Conservation (phyloP, 2,797 vertebrate genomes). For the Gallinago nigripennis region DNA sequence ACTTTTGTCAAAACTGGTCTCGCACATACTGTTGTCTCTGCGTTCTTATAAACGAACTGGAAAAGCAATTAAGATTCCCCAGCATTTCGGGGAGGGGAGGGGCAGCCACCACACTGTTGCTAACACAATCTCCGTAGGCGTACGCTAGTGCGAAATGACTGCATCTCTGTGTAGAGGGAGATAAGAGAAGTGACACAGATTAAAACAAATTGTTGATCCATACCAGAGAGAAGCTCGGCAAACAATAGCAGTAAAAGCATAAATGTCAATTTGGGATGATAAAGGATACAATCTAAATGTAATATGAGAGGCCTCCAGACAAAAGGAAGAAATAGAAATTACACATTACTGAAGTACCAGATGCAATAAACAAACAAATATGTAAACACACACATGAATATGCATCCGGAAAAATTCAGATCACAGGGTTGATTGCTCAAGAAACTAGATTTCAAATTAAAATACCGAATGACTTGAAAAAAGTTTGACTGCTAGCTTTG, state of each 20-base stretch:
- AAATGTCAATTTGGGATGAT: conserved; percentile 90
- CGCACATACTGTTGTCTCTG: conserved; percentile 46
- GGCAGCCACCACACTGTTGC: conserved; percentile 31
- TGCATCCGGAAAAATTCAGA: conserved; percentile 62
- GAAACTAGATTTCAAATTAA: conserved; percentile 72
- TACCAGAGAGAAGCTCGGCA: conserved; percentile 79
- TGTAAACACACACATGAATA: conserved; percentile 49
- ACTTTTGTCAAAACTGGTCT: conserved; percentile 76
- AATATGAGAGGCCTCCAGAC: conserved; percentile 87
- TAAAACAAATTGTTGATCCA: conserved; percentile 85
- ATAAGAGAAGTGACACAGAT: conserved; percentile 83
- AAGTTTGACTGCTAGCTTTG: background rate
- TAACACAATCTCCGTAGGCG: conserved; percentile 71
- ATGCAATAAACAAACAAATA: conserved; percentile 63
- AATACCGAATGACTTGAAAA: conserved; percentile 23
- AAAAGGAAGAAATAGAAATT: conserved; percentile 84
- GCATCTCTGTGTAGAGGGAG: conserved; percentile 77
- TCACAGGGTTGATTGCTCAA: conserved; percentile 64
- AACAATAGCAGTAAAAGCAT: conserved; percentile 89
- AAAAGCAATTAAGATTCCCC: conserved; percentile 76
- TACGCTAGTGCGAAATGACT: conserved; percentile 69
- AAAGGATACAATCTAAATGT: conserved; percentile 89
- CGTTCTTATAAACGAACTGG: conserved; percentile 70
- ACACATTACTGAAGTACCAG: conserved; percentile 76
- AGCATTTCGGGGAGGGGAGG: conserved; percentile 57